These are phyloP conservation scores for Aplysia californica DNA, from an alignment of 1,140 invertebrate genomes.

Conservation along the genomic window DNA sequence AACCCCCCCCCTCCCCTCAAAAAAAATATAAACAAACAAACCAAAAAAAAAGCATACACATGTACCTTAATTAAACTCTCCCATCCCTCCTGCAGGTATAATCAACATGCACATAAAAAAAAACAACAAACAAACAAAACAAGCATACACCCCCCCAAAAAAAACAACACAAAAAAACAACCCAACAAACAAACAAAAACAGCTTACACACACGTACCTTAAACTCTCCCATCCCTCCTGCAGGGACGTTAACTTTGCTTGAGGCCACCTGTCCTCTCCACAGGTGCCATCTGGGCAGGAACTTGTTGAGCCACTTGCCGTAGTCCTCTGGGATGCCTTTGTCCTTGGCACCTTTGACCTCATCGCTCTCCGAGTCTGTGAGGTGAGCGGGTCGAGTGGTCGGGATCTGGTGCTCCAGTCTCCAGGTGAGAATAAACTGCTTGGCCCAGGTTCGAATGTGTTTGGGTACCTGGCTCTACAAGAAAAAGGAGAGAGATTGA, in stretches of 20 bases:
- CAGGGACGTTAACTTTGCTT: not conserved
- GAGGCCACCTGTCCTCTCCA: not conserved
- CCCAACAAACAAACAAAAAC: no score
- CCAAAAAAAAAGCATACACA: no score
- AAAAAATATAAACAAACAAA: no score
- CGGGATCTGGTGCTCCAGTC: not conserved
- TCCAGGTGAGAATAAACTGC: conserved; percentile 6
- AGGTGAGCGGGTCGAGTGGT: not conserved
- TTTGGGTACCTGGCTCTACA: no score
- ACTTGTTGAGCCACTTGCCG: conserved; percentile 1
- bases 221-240: not conserved
- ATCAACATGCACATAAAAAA: no score
- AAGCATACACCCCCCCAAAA: not conserved
- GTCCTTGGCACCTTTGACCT: not conserved
- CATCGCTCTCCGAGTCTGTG: not conserved
- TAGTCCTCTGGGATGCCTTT: not conserved
- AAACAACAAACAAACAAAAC: no score
- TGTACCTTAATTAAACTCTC: no score
- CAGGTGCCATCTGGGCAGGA: conserved; percentile 18
- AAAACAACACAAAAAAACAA: not conserved
- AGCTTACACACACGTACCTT: conserved; percentile 5
- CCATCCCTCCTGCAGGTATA: no score
- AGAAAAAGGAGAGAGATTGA: no score
- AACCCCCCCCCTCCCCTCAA: no score
- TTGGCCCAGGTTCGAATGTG: conserved; percentile 8